Evolutionary conservation across 2,113 vertebrate species (phyloP), one percentile per base, ranked within the genome.

Genomic region (Panthera tigris): DNA sequence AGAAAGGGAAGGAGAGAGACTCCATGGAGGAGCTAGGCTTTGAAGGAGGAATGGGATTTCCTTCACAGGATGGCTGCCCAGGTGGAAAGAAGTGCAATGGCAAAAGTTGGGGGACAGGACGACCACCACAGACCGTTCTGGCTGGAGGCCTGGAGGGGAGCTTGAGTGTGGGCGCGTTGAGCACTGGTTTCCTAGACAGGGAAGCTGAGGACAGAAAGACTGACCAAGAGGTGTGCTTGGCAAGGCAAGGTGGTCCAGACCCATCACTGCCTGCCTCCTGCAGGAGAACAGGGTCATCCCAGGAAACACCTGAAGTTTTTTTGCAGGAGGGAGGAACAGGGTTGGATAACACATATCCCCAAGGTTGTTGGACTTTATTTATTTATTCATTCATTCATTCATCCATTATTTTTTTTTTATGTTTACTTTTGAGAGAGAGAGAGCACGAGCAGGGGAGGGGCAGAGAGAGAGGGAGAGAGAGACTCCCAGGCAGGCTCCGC

Each of bases 211-310:
- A 48, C 39, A 27, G 50, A 84, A 89, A 78, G 23, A 50, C 2
- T 0, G 0, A 36, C 76, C 1, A 0, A 50, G 80, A 39, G 52
- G 36, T 29, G 11, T 1, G 14, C 27, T 52, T 3, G 1, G 68
- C 27, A 36, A 10, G 41, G n/a, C 19, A 0, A 1, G 45, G 86
- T 45, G 4, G 39, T 57, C 29, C 25, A 2, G 27, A 45, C 57
- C 73, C 19, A 2, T 29, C 0, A 4, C 90, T 19, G 27, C 71
- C 25, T 3, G 27, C 27, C 45, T 83, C 69, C 39, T 39, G 21
- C 0, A 1, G n/a, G n/a, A n/a, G 45, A 19, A 27, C 11, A 27
- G 78, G 36, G 29, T 52, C n/a, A 4, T 39, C 79, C 63, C n/a
- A 8, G 80, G 39, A 36, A 31, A 39, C 33, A 23, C 39, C 0